Evolutionary conservation across 2,113 vertebrate species (phyloP).

Genomic region (Castor canadensis): DNA sequence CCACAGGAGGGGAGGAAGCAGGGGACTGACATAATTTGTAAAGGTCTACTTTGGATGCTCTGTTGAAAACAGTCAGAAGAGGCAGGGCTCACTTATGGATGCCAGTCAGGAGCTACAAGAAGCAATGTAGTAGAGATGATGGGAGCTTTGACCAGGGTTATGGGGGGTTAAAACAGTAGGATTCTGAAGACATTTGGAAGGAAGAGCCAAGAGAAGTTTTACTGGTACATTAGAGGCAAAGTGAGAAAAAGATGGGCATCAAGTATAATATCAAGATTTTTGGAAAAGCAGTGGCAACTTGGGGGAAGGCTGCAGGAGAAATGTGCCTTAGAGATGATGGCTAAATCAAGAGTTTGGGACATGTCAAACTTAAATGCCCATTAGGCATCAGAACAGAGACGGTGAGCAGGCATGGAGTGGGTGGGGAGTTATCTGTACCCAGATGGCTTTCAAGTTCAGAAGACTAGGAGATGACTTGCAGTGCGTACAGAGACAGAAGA

Average conservation of each 20-base stretch:
- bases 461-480: neutral
- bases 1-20: neutral
- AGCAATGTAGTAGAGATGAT: neutral
- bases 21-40: no score
- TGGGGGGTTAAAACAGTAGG: neutral
- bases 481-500: neutral
- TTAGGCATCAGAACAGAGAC: neutral
- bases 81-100: neutral
- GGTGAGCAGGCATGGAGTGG: accelerated
- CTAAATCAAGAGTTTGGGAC: neutral
- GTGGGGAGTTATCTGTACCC: neutral
- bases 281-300: neutral
- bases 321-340: neutral
- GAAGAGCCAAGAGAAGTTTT: no score
- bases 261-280: neutral
- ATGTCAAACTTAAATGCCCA: accelerated
- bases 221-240: neutral
- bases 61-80: neutral
- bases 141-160: neutral
- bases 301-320: neutral
- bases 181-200: neutral
- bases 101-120: neutral
- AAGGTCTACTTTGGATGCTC: neutral
- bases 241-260: neutral
- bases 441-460: neutral